Evolutionary conservation across 2,888 invertebrate genomes (phyloP), one percentile per base, ranked within the genome.

Genomic region (Melinaea marsaeus): DNA sequence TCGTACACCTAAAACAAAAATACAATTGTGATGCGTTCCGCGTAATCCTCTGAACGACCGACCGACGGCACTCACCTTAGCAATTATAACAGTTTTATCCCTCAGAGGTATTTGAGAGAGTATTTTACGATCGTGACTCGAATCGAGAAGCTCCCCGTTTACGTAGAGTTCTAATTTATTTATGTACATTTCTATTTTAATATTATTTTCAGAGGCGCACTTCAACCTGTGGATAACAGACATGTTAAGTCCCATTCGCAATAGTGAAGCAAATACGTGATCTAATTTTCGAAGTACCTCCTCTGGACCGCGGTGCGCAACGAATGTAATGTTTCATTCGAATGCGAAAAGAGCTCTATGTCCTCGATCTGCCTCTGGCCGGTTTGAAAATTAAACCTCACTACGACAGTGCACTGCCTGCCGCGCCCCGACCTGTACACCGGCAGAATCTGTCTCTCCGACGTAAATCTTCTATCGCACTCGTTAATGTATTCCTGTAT

Each of bases 401-500:
- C 95, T 74, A 96, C 94, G 68, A 98, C 92, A 60, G 95, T 94
- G 81, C 97, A 93, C 81, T 98, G 96, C 85, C 98, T 96, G 63
- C 98, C 98, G 68, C 97, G 93, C 71, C 96, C 96, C 9, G 98
- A 97, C 78, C 98, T 95, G 78, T 95, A 95, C 66, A 98, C 93
- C 34, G 98, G 98, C 75, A 98, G 90, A 76, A 97, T 95, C 79
- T 95, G 95, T 70, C 99, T 92, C 83, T 99, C 98, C 48, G 96
- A 96, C 58, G 95, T 93, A 86, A 95, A 97, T 70, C 94, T 94
- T 74, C 94, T 94, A 92, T 98, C 98, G 91, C 98, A 98, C 89
- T 98, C 98, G 75, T 95, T 95, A 69, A 99, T 94, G 83, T 99
- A 99, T 89, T 98, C 98, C 83, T 97, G 96, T 78, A 99, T 92